Base-by-base conservation (phyloP, 1,140 invertebrate genomes). In the Penaeus indicus region DNA sequence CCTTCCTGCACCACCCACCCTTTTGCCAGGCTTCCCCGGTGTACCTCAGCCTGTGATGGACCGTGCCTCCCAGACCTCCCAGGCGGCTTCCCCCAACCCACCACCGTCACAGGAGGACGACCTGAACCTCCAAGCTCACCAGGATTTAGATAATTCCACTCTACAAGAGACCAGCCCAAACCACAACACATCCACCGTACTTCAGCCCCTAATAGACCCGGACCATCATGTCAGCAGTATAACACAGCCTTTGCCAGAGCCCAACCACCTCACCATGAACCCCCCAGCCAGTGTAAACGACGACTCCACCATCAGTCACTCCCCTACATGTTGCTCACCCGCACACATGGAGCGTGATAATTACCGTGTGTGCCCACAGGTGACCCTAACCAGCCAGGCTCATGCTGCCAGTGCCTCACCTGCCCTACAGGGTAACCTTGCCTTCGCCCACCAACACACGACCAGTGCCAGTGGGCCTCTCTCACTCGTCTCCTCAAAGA, bases 21-120 rank as follows among this genome's bases (percentile, higher is more conserved):
- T 88, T 61, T 61, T 88, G 81, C 87, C 81, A 79, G 75, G 87
- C 64, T 88, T 88, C 54, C 87, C 87, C 81, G 87, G 87, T 64
- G 87, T 88, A 84, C 80, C 87, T 84, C 87, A 88, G 82, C 87
- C 87, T 84, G 87, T 88, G 87, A 88, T 88, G 87, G 87, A 88
- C 72, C 87, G 87, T 88, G 87, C 87, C 87, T 88, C 87, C 87
- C 87, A 88, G 82, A 88, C 87, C 82, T 88, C 87, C 87, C 87
- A 88, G 87, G 87, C 87, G 72, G 84, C 87, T 62, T 88, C 87
- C 27, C 87, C 87, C 87, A 88, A 88, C 60, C 87, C 81, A 72
- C 81, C 87, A 69, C 78, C 82, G 77, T 81, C 63, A 42, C 75
- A 60, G 69, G 67, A 88, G 64, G 69, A 88, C 81, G 61, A 77